Percentiles rank a stretch among this genome's conserved stretches.
These are phyloP conservation scores for Orthosia cruda DNA, from an alignment of 2,888 invertebrate species.

Conservation along the genomic window DNA sequence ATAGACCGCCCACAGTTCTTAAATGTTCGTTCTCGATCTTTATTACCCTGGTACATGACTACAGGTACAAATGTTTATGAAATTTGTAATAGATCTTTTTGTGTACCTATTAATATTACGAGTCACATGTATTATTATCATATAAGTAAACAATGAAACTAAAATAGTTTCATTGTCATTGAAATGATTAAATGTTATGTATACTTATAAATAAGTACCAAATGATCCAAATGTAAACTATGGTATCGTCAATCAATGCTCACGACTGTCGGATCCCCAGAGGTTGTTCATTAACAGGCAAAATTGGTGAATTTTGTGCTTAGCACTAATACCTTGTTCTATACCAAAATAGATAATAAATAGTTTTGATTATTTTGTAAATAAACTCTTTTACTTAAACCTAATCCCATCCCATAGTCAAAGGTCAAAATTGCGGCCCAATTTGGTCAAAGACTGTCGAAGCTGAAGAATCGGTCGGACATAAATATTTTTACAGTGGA, in stretches of 20 bases:
- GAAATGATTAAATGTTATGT: not conserved
- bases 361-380: conserved; percentile 84
- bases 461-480: too few relatives aligned
- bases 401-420: not conserved
- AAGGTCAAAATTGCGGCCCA: too few relatives aligned
- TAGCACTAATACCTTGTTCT: conserved; percentile 84
- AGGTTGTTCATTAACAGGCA: conserved; percentile 52
- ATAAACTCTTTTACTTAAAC: conserved; percentile 68
- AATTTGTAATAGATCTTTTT: conserved; percentile 3
- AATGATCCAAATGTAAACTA: not conserved
- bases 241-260: conserved; percentile 14
- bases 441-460: too few relatives aligned
- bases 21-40: not conserved
- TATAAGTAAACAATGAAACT: not conserved
- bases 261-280: conserved; percentile 31
- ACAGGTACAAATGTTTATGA: not conserved
- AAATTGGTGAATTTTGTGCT: conserved; percentile 75
- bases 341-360: conserved; percentile 87
- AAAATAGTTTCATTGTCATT: not conserved
- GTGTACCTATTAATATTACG: not conserved
- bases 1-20: not conserved
- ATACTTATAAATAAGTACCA: conserved; percentile 1
- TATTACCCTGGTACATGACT: not conserved
- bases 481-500: too few relatives aligned
- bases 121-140: conserved; percentile 1